phyloP scores from a whole-genome alignment of 1,140 invertebrate genomes.

The Heliconius hermathena region DNA sequence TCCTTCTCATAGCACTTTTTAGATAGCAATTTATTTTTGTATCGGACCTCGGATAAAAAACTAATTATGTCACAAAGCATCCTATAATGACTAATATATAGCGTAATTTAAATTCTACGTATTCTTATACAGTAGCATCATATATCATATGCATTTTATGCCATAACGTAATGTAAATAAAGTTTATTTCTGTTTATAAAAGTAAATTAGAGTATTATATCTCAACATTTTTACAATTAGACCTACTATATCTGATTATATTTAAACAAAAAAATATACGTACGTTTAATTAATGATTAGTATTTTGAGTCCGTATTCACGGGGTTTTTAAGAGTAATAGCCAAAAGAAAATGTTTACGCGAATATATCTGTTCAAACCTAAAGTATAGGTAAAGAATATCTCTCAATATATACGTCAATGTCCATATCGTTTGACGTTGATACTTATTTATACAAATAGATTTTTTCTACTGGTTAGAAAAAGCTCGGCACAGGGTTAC shows the following conservation, averaged over 20 bases:
- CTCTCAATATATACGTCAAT: too few relatives aligned
- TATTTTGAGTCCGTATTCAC: background rate
- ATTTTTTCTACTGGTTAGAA: too few relatives aligned
- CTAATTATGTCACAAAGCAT: slow-evolving; percentile 57
- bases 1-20: slow-evolving; percentile 11
- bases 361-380: too few relatives aligned
- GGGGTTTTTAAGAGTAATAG: too few relatives aligned
- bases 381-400: too few relatives aligned
- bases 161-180: background rate
- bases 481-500: too few relatives aligned
- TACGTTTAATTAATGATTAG: background rate
- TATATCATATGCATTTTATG: background rate
- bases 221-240: background rate
- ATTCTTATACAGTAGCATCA: background rate
- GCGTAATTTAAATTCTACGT: slow-evolving; percentile 17
- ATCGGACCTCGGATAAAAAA: slow-evolving; percentile 46
- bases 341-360: too few relatives aligned
- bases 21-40: slow-evolving; percentile 32
- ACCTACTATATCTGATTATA: background rate
- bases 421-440: too few relatives aligned
- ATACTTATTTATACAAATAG: too few relatives aligned
- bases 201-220: background rate
- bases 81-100: slow-evolving; percentile 44
- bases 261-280: background rate
- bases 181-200: background rate